A percentile compares a stretch with the other conserved stretches of the same genome.
phyloP scores from a whole-genome alignment of 2,797 vertebrate species.

The Cynopterus sphinx region DNA sequence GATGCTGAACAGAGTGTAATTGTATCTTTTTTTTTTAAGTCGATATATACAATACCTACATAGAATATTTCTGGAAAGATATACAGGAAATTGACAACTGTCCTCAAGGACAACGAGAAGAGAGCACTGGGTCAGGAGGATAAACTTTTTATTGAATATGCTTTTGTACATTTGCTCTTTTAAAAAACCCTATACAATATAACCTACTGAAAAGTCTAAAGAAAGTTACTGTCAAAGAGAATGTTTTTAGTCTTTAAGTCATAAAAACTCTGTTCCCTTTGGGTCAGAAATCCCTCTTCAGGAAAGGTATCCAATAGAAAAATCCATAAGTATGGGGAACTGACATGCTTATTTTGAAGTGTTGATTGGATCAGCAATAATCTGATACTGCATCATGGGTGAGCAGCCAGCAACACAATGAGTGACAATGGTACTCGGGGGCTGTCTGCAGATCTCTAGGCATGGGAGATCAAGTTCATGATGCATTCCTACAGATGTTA shows the following conservation, averaged over 20 bases:
- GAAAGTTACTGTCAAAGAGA: not conserved
- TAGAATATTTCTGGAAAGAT: slow-evolving; percentile 19
- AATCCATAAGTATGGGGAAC: not conserved
- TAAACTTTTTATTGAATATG: slow-evolving; percentile 23
- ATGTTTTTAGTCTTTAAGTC: not conserved
- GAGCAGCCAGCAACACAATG: not conserved
- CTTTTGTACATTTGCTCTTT: not conserved
- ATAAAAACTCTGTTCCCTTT: slow-evolving; percentile 16
- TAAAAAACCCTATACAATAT: not conserved
- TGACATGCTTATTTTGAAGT: not conserved
- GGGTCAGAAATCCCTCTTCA: not conserved
- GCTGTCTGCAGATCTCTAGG: not conserved
- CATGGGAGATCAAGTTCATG: not conserved
- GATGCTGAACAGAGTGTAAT: not conserved
- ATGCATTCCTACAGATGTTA: not conserved
- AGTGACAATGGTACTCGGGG: not conserved
- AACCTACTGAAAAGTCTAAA: not conserved
- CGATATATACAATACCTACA: not conserved
- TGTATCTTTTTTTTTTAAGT: not conserved
- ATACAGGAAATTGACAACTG: slow-evolving; percentile 7
- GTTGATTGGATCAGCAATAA: not conserved
- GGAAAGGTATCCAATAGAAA: not conserved
- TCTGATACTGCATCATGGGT: not conserved
- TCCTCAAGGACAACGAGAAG: not conserved
- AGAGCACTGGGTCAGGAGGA: not conserved